Percentiles rank a stretch among this genome's conserved stretches.
Evolutionary conservation across 1,140 invertebrate genomes (phyloP).

Genomic region (Ostrea edulis): DNA sequence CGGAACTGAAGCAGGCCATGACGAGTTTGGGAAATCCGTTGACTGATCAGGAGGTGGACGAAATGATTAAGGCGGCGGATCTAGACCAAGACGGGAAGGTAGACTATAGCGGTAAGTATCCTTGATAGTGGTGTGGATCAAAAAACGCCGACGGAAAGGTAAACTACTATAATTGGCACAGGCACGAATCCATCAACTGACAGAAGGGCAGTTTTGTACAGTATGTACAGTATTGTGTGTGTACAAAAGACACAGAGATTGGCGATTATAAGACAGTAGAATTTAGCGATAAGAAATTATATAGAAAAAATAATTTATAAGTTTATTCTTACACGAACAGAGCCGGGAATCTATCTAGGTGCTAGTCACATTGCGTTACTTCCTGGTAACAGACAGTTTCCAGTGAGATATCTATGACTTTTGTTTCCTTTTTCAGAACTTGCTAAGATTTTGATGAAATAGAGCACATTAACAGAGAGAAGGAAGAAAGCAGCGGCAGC

Average conservation of each 20-base stretch:
- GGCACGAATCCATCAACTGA: no score
- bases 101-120: slow-evolving; percentile 48
- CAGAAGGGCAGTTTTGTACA: no score
- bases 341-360: no score
- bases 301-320: no score
- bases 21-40: slow-evolving; percentile 93
- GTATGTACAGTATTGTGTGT: no score
- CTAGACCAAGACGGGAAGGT: slow-evolving; percentile 42
- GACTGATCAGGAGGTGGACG: slow-evolving; percentile 93
- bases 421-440: not conserved
- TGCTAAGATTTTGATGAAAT: slow-evolving; percentile 10
- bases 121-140: not conserved
- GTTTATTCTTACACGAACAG: no score
- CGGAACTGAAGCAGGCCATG: slow-evolving; percentile 85
- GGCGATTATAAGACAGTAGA: no score
- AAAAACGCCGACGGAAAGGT: not conserved
- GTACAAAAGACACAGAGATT: no score
- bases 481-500: not conserved
- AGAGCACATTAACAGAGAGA: not conserved
- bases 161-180: not conserved
- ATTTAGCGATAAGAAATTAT: no score
- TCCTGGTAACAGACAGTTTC: no score
- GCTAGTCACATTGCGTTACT: no score
- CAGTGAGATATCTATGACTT: not conserved
- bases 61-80: slow-evolving; percentile 88